phyloP scores from a whole-genome alignment of 2,797 vertebrate species.

The Dicrostonyx torquatus region DNA sequence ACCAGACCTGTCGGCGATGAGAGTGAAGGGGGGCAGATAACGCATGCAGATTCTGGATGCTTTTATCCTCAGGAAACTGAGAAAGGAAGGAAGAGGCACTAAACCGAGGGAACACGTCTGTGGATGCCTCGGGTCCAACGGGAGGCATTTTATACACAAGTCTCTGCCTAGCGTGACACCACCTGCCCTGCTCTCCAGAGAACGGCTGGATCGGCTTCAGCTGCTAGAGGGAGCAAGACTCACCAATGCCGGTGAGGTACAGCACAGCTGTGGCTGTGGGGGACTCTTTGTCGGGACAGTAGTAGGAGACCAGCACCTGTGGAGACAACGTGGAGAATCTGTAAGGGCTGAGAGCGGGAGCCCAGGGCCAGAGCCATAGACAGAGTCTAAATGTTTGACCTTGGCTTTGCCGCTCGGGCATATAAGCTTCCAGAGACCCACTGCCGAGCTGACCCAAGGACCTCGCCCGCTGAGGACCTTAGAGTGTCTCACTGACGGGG shows the following conservation, averaged over 20 bases:
- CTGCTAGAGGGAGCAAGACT: background rate
- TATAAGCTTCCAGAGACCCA: accelerated
- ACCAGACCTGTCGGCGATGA: accelerated
- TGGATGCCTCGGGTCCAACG: accelerated
- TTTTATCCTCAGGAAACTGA: background rate
- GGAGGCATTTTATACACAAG: accelerated
- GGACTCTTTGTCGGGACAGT: background rate
- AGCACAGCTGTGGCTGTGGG: conserved; percentile 25
- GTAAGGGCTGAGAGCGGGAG: accelerated
- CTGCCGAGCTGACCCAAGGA: background rate
- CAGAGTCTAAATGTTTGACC: accelerated
- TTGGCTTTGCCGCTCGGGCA: accelerated
- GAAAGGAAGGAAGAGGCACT: accelerated
- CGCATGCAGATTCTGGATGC: accelerated
- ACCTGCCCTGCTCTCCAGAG: background rate
- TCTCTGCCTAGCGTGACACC: background rate
- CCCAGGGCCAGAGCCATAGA: accelerated
- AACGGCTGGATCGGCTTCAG: background rate
- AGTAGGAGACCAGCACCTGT: conserved; percentile 59
- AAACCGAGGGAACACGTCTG: accelerated
- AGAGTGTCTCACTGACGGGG: background rate
- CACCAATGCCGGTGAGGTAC: conserved; percentile 59
- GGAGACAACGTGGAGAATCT: background rate
- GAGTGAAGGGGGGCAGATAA: background rate
- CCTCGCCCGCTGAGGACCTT: background rate